Evolutionary conservation across 2,888 invertebrate genomes (phyloP), one percentile per base, ranked within the genome.

Genomic region (Acleris literana): DNA sequence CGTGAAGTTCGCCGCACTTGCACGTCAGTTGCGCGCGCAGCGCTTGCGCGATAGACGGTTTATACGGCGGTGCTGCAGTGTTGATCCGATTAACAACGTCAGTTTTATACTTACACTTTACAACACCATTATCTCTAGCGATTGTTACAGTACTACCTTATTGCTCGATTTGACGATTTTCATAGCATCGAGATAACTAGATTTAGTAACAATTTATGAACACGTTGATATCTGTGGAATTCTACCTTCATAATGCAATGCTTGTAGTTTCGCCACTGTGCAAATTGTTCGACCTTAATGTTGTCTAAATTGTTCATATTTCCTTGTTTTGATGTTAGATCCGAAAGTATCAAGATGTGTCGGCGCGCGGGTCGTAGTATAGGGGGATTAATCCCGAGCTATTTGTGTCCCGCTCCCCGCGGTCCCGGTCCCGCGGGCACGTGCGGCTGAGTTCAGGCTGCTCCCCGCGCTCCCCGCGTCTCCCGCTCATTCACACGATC

Each of bases 41-140:
- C 92, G 92, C 91, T 81, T 91, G 92, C 92, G 92, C 91, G 92
- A 86, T 86, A 88, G 90, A 90, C 92, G 91, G 88, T 86, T n/a
- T 89, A 90, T 82, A 91, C 91, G 92, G 92, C 92, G 92, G 92
- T 92, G 92, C 85, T 84, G 90, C 84, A 85, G 86, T 92, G 85
- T 87, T 90, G 92, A 92, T 92, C 92, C 92, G 90, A 90, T 92
- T 92, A 92, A 91, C 91, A 92, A 91, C 88, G 92, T 92, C 81
- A 84, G 92, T 90, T 88, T 87, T 83, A 83, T 84, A 85, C 81
- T 81, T 80, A 74, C 75, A 70, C 69, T 62, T 70, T 75, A 74
- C 76, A 73, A 69, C 65, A 73, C 68, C 70, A 71, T 69, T 66
- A 60, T 69, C 54, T 53, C 22, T 58, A 46, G 68, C 64, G 63